A percentile compares a stretch with the other conserved stretches of the same genome.
Evolutionary conservation across 2,797 vertebrate species (phyloP).

Genomic region (Anomalospiza imberbis): DNA sequence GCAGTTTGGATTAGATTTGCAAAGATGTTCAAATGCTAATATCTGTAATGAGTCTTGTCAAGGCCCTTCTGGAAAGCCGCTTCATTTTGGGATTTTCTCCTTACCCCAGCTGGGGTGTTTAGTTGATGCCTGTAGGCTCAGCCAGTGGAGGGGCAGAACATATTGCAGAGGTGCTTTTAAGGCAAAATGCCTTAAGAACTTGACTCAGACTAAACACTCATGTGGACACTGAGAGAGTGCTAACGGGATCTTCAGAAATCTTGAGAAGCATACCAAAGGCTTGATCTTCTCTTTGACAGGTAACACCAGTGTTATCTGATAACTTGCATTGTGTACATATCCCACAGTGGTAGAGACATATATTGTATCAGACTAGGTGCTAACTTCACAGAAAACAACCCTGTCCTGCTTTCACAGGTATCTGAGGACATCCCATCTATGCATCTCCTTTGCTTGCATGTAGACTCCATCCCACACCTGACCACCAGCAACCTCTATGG

Average conservation of each 20-base stretch:
- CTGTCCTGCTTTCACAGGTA: neutral
- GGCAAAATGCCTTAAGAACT: neutral
- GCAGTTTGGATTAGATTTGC: neutral
- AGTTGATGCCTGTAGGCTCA: neutral
- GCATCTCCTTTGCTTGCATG: too few species aligned
- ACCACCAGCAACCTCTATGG: too few species aligned
- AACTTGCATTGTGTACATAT: neutral
- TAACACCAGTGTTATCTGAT: neutral
- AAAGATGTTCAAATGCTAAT: neutral
- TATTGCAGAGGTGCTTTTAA: too few species aligned
- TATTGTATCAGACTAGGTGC: neutral
- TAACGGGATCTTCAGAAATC: neutral
- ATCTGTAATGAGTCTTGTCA: neutral
- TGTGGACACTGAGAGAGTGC: fast-evolving
- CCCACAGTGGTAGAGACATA: neutral
- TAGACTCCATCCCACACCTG: neutral
- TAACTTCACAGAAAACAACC: neutral
- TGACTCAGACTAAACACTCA: neutral
- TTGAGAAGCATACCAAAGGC: neutral
- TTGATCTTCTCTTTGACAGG: neutral
- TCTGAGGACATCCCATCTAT: neutral
- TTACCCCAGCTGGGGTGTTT: neutral
- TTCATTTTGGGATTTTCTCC: neutral
- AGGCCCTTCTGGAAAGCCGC: neutral
- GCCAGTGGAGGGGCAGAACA: neutral